A percentile compares a stretch with the other conserved stretches of the same genome.
These are phyloP conservation scores for Scatophagus argus DNA, from an alignment of 2,113 vertebrate species.

Conservation along the genomic window DNA sequence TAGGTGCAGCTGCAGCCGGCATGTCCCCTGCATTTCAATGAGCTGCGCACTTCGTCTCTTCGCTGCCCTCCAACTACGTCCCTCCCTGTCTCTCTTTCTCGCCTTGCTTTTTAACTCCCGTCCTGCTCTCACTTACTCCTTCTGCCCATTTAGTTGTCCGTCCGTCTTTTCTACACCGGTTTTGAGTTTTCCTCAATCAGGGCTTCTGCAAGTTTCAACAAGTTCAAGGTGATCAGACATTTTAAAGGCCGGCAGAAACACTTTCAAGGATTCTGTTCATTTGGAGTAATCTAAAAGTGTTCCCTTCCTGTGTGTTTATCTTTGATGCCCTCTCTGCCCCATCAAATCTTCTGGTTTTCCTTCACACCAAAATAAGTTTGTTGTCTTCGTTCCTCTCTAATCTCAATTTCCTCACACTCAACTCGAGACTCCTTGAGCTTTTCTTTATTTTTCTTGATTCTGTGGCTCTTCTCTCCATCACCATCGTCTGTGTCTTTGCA, in stretches of 20 bases:
- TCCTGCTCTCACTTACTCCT: constrained; percentile 24
- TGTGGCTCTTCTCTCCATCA: constrained; percentile 9
- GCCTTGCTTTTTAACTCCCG: constrained; percentile 46
- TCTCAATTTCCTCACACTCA: not conserved
- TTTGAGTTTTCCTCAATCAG: not conserved
- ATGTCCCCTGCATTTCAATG: constrained; percentile 87
- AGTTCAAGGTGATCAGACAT: too few species aligned
- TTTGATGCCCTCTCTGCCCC: not conserved
- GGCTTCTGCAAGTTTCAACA: too few species aligned
- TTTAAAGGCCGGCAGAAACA: too few species aligned
- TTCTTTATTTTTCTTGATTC: too few species aligned
- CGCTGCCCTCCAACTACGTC: constrained; percentile 63
- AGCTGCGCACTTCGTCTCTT: constrained; percentile 71
- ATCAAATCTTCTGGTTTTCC: not conserved
- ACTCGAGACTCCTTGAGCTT: constrained; percentile 1
- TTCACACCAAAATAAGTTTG: not conserved
- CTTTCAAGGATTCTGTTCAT: constrained; percentile 4
- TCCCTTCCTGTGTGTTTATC: not conserved
- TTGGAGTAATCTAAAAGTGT: constrained; percentile 15
- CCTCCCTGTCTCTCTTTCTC: constrained; percentile 38
- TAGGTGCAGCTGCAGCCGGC: constrained; percentile 87
- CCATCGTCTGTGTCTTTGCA: constrained; percentile 28
- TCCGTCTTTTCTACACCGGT: constrained; percentile 15
- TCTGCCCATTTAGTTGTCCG: constrained; percentile 44
- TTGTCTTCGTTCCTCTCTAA: constrained; percentile 10